These are phyloP conservation scores for Argyra leucocephala DNA, from an alignment of 2,888 invertebrate genomes.

Conservation along the genomic window DNA sequence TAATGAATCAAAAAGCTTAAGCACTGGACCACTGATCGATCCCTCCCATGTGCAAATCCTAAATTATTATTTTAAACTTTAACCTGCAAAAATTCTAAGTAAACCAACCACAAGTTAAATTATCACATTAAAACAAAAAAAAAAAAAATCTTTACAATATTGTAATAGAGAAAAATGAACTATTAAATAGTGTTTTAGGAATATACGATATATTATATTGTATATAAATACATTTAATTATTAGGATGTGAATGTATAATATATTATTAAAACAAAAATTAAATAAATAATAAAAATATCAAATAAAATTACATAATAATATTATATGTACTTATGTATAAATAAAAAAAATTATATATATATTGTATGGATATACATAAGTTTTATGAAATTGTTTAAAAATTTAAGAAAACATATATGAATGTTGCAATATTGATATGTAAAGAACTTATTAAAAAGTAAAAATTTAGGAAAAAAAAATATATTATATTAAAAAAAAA, in stretches of 20 bases:
- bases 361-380: background rate
- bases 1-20: no score
- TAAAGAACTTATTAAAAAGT: background rate
- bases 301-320: no score
- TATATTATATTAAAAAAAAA: background rate
- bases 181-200: conserved; percentile 1
- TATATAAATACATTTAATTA: background rate
- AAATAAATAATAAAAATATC: background rate
- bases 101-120: no score
- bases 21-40: no score
- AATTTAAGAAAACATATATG: background rate
- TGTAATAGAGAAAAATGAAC: background rate
- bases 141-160: background rate
- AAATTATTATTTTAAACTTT: no score
- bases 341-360: no score
- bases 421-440: background rate
- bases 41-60: no score
- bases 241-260: conserved; percentile 6
- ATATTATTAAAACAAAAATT: background rate
- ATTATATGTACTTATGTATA: no score
- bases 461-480: background rate
- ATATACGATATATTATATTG: no score
- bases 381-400: no score
- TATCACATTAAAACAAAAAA: no score
- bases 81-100: no score